Conservation (phyloP, 2,888 invertebrate genomes). For the Dynastes maya region DNA sequence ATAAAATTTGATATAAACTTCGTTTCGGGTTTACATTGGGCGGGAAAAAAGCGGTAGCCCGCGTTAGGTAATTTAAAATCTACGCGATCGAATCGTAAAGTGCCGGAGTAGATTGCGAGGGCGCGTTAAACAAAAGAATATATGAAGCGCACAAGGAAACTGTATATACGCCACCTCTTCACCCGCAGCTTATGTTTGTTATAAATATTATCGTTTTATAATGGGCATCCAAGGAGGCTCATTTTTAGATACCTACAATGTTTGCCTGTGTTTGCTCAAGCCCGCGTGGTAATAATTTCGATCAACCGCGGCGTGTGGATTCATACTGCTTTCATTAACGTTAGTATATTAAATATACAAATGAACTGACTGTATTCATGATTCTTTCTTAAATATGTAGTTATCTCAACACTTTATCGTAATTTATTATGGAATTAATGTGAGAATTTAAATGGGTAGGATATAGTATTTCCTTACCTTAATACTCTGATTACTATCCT, state of each 20-base stretch:
- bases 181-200: background rate
- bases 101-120: background rate
- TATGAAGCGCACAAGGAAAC: conserved; percentile 1
- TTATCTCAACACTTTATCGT: background rate
- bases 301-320: conserved; percentile 5
- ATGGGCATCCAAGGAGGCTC: background rate
- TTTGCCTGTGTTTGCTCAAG: conserved; percentile 21
- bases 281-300: background rate
- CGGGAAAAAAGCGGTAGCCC: background rate
- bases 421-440: background rate
- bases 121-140: conserved; percentile 17
- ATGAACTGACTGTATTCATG: background rate
- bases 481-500: background rate
- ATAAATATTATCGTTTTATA: conserved; percentile 27
- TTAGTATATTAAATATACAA: conserved; percentile 10
- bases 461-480: background rate
- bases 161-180: background rate
- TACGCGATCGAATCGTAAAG: conserved; percentile 20
- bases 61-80: conserved; percentile 14
- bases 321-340: conserved; percentile 9
- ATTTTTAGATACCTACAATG: conserved; percentile 12
- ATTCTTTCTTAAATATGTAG: background rate
- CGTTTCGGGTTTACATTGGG: conserved; percentile 9
- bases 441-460: background rate
- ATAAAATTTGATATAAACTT: conserved; percentile 36